Conservation (phyloP, 2,797 vertebrate species). For the Hyperoplus immaculatus region DNA sequence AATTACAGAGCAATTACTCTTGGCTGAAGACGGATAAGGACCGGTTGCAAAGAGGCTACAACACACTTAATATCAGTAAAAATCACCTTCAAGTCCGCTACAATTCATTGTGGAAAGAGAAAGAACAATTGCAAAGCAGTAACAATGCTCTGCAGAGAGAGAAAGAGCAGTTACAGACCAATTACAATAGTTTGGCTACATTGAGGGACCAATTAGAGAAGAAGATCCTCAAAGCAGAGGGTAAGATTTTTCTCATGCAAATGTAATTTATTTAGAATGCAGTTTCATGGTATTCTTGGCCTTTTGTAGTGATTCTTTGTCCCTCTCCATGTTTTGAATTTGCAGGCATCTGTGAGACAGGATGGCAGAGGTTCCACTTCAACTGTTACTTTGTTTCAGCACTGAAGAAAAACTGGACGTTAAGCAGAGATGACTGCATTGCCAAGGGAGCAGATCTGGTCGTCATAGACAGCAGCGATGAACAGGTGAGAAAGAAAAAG, state of each 20-base stretch:
- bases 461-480: constrained; percentile 16
- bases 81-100: not conserved
- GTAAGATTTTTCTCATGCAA: not conserved
- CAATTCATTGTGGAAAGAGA: constrained; percentile 12
- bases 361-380: constrained; percentile 50
- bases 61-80: constrained; percentile 6
- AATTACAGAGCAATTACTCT: not conserved
- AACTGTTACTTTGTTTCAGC: constrained; percentile 56
- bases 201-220: constrained; percentile 7
- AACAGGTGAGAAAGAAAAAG: constrained; percentile 54
- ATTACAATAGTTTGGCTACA: constrained; percentile 10
- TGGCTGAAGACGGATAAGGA: not conserved
- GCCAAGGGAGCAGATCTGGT: constrained; percentile 45
- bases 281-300: not conserved
- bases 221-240: not conserved
- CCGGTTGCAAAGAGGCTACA: not conserved
- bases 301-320: not conserved
- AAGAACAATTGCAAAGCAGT: constrained; percentile 2
- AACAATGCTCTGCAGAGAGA: constrained; percentile 3
- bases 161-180: constrained; percentile 19
- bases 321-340: not conserved
- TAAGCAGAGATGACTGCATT: constrained; percentile 36
- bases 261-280: not conserved
- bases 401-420: constrained; percentile 26
- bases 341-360: constrained; percentile 23